Percentiles rank a stretch among this genome's conserved stretches.
These are phyloP conservation scores for Choloepus didactylus DNA, from an alignment of 2,797 vertebrate species.

Conservation along the genomic window DNA sequence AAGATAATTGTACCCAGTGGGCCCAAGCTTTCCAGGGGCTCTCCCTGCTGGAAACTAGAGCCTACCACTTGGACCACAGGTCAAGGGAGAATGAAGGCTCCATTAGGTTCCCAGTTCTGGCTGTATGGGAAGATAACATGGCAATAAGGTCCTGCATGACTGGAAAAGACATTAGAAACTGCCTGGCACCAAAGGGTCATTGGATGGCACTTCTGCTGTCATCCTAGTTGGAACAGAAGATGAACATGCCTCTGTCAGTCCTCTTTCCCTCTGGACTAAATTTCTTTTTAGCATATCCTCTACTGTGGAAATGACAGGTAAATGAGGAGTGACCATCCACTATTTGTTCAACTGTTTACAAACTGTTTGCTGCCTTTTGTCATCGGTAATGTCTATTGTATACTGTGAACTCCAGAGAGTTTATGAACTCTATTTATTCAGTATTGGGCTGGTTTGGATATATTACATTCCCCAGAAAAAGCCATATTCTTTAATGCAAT, in stretches of 20 bases:
- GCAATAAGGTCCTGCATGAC: background rate
- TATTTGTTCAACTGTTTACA: conserved; percentile 49
- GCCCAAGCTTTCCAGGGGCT: conserved; percentile 11
- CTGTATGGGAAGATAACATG: background rate
- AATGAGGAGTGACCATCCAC: background rate
- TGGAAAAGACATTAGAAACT: conserved; percentile 36
- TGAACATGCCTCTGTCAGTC: background rate
- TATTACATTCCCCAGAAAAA: too few relatives aligned
- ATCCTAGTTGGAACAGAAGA: conserved; percentile 39
- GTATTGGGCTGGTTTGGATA: background rate
- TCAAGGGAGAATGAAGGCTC: background rate
- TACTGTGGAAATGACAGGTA: conserved; percentile 42
- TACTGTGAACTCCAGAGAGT: conserved; percentile 33
- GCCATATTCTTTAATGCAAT: too few relatives aligned
- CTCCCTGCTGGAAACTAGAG: conserved; percentile 35
- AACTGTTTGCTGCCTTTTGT: conserved; percentile 50
- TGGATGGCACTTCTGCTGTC: background rate
- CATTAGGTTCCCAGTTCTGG: background rate
- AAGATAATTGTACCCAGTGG: conserved; percentile 48
- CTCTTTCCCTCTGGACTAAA: background rate
- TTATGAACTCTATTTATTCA: conserved; percentile 51
- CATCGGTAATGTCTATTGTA: conserved; percentile 25
- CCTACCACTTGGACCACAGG: conserved; percentile 29
- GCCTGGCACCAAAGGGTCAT: conserved; percentile 27
- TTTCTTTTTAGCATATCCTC: conserved; percentile 55